Evolutionary conservation across 2,888 invertebrate species (phyloP), one percentile per base, ranked within the genome.

Genomic region (Ligdia adustata): DNA sequence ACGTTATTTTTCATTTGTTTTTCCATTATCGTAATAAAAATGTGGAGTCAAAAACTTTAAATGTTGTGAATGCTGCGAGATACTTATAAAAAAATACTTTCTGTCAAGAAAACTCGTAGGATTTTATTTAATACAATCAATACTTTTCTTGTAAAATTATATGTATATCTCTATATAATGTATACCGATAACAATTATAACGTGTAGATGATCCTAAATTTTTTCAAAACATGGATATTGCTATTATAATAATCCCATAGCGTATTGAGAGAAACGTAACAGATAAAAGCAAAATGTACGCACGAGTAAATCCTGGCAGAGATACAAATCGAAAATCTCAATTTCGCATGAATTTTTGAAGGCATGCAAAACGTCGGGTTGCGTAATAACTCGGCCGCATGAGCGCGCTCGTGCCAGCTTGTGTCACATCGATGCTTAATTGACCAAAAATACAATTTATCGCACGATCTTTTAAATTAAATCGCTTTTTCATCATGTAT

Each of bases 381-480:
- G 64, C 64, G 66, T 66, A 72, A 77, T 64, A 64, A 59, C 53
- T 57, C 54, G 63, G 60, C 58, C 60, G 54, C 52, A 63, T 65
- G 62, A 57, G 55, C 55, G 57, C 56, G 66, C 59, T 65, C 55
- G 57, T 55, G 66, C 59, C 66, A 62, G 64, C 68, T 74, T 78
- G 66, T 72, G 69, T 67, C 66, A 73, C 62, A 65, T 62, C 60
- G 58, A 52, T 52, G 66, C 56, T 72, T 66, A 74, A 76, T 75
- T 74, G 67, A 62, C 61, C 69, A 62, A 70, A 75, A 66, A 57
- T 52, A 48, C 52, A 64, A 65, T 66, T 64, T 65, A 66, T 72
- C 57, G 63, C 54, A 34, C 40, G 54, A 16, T 46, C 35, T 40
- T 45, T 52, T 48, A 57, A 55, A 56, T 56, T 46, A 48, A 53